Evolutionary conservation across 2,888 invertebrate species (phyloP), one percentile per base, ranked within the genome.

Genomic region (Drosophila ochracea): DNA sequence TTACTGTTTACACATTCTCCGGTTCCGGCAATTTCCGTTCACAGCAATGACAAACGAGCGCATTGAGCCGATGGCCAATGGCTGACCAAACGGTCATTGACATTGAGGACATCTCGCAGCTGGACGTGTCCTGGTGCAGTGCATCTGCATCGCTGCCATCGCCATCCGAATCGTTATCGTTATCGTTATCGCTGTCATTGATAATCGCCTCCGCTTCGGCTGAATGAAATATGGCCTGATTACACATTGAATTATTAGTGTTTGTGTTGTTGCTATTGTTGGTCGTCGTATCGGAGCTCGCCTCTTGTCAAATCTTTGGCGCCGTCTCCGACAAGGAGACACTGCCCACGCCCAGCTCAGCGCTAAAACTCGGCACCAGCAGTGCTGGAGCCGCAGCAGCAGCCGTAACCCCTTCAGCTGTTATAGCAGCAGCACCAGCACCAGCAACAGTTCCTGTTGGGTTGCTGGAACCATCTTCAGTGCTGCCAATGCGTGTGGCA

Each of bases 281-380:
- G 4, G 57, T 41, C 5, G 74, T 78, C 57, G 80, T 71, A 65
- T 92, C 92, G 79, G 90, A 88, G 88, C 91, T 92, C 89, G 91
- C 93, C 91, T 91, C 92, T 91, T 93, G 93, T 93, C 93, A 93
- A 91, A 93, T 93, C 80, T 92, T 93, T 79, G 92, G 90, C 66
- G 85, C 89, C 62, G 91, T 91, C 68, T 91, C 91, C 63, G 90
- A 90, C 5, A 92, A 90, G 3, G 91, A 91, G 63, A 82, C 91
- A 61, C 91, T 91, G 70, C 89, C 91, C 83, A 92, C 53, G 37
- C 89, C 92, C 80, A 92, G 78, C 37, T 93, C 92, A 43, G 90
- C 90, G 83, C 90, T 92, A 3, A 89, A 59, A 59, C 91, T 91
- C 25, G 91, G 87, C 50, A 92, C 82, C 55, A 83, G 61, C 30